Evolutionary conservation across 2,797 vertebrate species (phyloP).

Genomic region (Lagocephalus sceleratus): DNA sequence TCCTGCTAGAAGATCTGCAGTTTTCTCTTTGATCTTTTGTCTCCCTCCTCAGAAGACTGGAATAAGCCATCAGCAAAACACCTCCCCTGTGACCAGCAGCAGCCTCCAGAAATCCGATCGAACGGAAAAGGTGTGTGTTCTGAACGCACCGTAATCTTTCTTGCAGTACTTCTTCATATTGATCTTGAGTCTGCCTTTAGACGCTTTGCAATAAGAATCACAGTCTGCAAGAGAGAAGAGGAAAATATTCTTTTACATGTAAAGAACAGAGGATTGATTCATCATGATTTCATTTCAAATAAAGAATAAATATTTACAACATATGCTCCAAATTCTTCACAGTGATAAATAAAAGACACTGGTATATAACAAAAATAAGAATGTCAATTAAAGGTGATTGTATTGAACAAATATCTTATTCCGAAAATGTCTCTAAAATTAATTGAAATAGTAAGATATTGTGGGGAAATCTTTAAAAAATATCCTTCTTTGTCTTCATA

Average conservation of each 20-base stretch:
- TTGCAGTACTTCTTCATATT: constrained; percentile 99
- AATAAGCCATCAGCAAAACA: constrained; percentile 67
- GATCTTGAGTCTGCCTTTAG: constrained; percentile 98
- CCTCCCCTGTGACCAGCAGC: constrained; percentile 27
- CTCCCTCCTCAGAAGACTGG: constrained; percentile 51
- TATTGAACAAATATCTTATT: no score
- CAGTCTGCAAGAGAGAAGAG: constrained; percentile 72
- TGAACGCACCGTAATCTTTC: constrained; percentile 94
- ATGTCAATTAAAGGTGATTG: no score
- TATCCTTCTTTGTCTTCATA: no score
- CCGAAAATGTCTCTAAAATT: no score
- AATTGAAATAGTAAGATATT: no score
- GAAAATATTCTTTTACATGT: background rate
- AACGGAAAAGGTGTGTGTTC: constrained; percentile 1
- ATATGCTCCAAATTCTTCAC: no score
- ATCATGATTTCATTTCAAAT: no score
- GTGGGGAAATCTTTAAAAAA: no score
- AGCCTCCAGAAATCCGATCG: constrained; percentile 14
- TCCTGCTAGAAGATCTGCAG: constrained; percentile 55
- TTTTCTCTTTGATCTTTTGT: constrained; percentile 66
- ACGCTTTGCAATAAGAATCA: constrained; percentile 96
- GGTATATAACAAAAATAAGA: no score
- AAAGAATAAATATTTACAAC: no score
- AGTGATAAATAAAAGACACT: no score
- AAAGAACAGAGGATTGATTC: no score